A percentile compares a stretch with the other conserved stretches of the same genome.
Conservation (phyloP, 1,140 invertebrate genomes). For the Phenacoccus solenopsis region DNA sequence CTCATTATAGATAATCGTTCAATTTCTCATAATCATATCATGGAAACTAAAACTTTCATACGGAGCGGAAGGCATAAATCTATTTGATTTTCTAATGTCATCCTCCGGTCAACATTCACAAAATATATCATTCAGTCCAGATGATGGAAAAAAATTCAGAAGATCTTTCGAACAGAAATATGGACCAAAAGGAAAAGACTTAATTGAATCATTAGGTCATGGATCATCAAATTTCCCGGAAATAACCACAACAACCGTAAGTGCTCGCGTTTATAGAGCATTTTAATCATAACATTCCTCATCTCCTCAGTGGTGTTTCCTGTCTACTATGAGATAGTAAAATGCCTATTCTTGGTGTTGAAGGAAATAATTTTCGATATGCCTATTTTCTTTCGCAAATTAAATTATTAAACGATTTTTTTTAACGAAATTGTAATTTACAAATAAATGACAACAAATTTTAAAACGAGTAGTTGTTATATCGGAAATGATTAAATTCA, state of each 20-base stretch:
- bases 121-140: constrained; percentile 24
- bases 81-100: constrained; percentile 10
- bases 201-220: constrained; percentile 24
- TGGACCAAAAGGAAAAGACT: constrained; percentile 21
- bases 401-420: too few species aligned
- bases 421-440: too few species aligned
- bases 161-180: constrained; percentile 24
- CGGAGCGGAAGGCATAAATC: neutral
- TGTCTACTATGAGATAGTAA: too few species aligned
- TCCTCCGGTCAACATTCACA: neutral
- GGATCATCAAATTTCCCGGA: neutral
- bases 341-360: too few species aligned
- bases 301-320: too few species aligned
- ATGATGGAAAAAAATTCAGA: constrained; percentile 22
- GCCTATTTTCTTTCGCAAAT: too few species aligned
- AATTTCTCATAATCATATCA: neutral
- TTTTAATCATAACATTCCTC: too few species aligned
- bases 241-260: neutral
- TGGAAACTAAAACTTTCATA: neutral
- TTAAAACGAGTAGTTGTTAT: too few species aligned
- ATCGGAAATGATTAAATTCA: too few species aligned
- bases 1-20: neutral
- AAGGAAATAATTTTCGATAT: too few species aligned
- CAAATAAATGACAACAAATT: too few species aligned
- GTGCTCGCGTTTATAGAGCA: too few species aligned